phyloP scores from a whole-genome alignment of 2,797 vertebrate species.

The Cygnus olor region DNA sequence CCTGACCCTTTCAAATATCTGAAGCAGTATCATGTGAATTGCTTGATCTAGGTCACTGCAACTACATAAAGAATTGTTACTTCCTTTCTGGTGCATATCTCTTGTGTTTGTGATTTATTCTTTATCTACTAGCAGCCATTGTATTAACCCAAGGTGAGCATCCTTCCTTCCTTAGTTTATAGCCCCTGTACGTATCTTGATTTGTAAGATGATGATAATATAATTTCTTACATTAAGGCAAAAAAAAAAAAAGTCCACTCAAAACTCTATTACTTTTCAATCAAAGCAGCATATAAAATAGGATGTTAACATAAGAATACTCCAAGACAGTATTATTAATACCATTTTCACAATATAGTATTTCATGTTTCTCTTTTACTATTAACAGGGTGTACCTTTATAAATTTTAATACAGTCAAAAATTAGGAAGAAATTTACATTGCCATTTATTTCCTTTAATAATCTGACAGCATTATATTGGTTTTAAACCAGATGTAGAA shows the following conservation, averaged over 20 bases:
- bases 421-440: conserved; percentile 53
- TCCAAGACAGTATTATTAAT: conserved; percentile 16
- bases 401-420: conserved; percentile 44
- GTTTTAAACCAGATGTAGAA: conserved; percentile 20
- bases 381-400: conserved; percentile 50
- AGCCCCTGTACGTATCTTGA: rapidly evolving
- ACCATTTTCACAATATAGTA: conserved; percentile 32
- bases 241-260: background rate
- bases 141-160: background rate
- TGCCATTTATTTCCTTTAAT: conserved; percentile 43
- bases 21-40: background rate
- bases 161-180: background rate
- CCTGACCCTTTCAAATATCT: background rate
- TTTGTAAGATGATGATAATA: background rate
- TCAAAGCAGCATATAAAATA: background rate
- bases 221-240: background rate
- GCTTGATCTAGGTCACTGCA: background rate
- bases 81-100: background rate
- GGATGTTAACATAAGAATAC: background rate
- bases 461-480: background rate
- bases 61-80: background rate
- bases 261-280: background rate
- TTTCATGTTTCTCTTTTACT: conserved; percentile 48
- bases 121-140: background rate
- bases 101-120: background rate